Conservation (phyloP, 2,797 vertebrate species). For the Discoglossus pictus region DNA sequence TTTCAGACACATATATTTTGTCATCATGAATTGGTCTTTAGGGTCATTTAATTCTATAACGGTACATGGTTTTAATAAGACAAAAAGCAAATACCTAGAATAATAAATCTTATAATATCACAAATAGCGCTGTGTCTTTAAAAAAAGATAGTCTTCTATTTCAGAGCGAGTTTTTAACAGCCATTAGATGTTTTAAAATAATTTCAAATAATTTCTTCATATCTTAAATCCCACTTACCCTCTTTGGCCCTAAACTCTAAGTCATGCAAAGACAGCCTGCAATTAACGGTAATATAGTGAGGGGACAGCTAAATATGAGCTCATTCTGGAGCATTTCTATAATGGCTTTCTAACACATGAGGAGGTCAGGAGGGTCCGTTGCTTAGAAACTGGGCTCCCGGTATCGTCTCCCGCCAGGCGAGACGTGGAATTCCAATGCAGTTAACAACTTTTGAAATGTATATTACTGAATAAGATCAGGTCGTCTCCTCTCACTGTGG, state of each 20-base stretch:
- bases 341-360: slow-evolving; percentile 44
- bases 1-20: too few relatives aligned
- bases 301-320: slow-evolving; percentile 48
- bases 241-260: slow-evolving; percentile 36
- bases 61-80: too few relatives aligned
- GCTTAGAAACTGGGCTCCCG: slow-evolving; percentile 45
- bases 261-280: slow-evolving; percentile 41
- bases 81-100: too few relatives aligned
- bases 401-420: slow-evolving; percentile 14
- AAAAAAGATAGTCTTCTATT: too few relatives aligned
- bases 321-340: slow-evolving; percentile 44
- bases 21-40: too few relatives aligned
- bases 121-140: too few relatives aligned
- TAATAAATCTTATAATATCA: too few relatives aligned
- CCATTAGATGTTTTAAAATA: slow-evolving; percentile 26
- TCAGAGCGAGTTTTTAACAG: too few relatives aligned
- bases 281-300: slow-evolving; percentile 46
- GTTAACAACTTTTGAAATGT: slow-evolving; percentile 31
- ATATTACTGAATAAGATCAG: slow-evolving; percentile 16
- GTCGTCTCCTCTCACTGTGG: not conserved
- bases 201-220: slow-evolving; percentile 27
- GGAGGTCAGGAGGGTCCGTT: slow-evolving; percentile 49
- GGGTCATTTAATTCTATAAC: too few relatives aligned
- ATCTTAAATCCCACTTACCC: slow-evolving; percentile 27
- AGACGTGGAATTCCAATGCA: slow-evolving; percentile 32